phyloP scores from a whole-genome alignment of 2,797 vertebrate species.

The Salmo trutta region DNA sequence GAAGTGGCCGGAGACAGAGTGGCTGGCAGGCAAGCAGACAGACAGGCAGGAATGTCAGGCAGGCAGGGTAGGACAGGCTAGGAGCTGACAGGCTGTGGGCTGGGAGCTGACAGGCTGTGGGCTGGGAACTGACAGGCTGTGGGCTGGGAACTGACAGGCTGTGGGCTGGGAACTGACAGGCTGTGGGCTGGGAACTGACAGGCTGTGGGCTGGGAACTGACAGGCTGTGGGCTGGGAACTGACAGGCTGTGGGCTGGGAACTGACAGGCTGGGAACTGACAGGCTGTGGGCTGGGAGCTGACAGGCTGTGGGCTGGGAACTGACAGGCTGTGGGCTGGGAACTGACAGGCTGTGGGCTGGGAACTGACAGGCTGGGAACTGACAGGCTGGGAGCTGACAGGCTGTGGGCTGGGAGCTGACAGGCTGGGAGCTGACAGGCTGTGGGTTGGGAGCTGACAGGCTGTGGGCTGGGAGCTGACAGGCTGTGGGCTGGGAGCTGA shows the following conservation, averaged over 20 bases:
- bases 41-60: slow-evolving; percentile 45
- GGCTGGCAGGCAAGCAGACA: slow-evolving; percentile 2
- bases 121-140: slow-evolving; percentile 38
- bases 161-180: slow-evolving; percentile 38
- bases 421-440: too few species aligned
- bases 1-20: not conserved
- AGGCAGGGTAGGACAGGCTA: slow-evolving; percentile 6
- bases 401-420: not conserved
- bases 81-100: slow-evolving; percentile 39
- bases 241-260: slow-evolving; percentile 20
- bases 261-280: slow-evolving; percentile 34
- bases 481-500: not conserved
- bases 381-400: slow-evolving; percentile 39
- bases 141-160: not conserved
- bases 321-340: slow-evolving; percentile 25
- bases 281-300: not conserved
- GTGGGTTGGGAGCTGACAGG: slow-evolving; percentile 38
- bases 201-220: not conserved
- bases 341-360: not conserved
- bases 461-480: slow-evolving; percentile 39
- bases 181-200: slow-evolving; percentile 38
- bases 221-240: slow-evolving; percentile 18
- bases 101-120: slow-evolving; percentile 40
- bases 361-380: slow-evolving; percentile 38
- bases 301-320: slow-evolving; percentile 20